Evolutionary conservation across 1,140 invertebrate species (phyloP), one percentile per base, ranked within the genome.

Genomic region (Hyles vespertilio): DNA sequence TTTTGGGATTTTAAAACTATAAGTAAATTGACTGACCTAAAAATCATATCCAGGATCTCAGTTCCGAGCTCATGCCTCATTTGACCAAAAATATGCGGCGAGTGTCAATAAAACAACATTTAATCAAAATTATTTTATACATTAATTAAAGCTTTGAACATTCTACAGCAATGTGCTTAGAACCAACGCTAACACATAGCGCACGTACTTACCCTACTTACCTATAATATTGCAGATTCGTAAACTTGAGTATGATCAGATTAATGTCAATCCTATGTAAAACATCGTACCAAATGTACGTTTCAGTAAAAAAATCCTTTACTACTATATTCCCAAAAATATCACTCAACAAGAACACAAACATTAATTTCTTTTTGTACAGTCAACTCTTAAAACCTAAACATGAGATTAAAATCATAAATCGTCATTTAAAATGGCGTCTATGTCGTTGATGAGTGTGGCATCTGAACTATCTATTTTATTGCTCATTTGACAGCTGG

Each of bases 371-470:
- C 61, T 50, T 54, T 56, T 11, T 60, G 58, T 60, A 60, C 53
- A 22, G 22, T 22, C 22, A 40, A 50, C 48, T 33, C 45, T 55
- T 12, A 44, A 51, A 56, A 50, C 8, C 36, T 40, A 40, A 40
- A 5, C 36, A 40, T 22, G 10, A 33, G 8, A 32, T 50, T 51
- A 58, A 51, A 67, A 80, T 82, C 79, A 81, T 82, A 84, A 82
- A 1, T 77, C 71, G 8, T 83, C 73, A 61, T 79, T 64, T 55
- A 87, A 65, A 22, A 84, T 51, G 32, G 72, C 63, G 52, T 87
- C 79, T 11, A 87, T 84, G 47, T 84, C 76, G 34, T 72, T 79
- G 3, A 87, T 36, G 32, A 86, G 52, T 66, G 74, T 72, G 50
- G 65, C 75, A 2, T 75, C 74, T 2, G 55, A 45, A 45, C 36